Base-by-base conservation (phyloP, 2,113 vertebrate genomes). In the Pheucticus melanocephalus region DNA sequence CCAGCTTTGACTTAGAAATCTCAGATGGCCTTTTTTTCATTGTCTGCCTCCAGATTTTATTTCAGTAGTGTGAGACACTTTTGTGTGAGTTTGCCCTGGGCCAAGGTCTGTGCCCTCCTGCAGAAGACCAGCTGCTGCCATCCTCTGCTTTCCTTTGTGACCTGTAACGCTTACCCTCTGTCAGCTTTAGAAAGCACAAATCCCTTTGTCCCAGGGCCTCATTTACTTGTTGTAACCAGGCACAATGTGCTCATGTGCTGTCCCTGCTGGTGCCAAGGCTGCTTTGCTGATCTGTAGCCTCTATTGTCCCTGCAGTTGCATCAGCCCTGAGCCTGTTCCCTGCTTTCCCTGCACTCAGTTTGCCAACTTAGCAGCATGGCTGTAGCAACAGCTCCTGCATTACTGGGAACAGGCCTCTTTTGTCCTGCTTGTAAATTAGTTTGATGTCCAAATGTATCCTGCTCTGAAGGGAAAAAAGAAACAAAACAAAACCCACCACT, bases 281-380 rank as follows among this genome's bases (percentile, higher is more conserved):
- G 88, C 79, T 53, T 77, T 90, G 91, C 85, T 93, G 39, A 86
- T 95, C 94, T 96, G 93, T 92, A 81, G 90, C 94, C 56, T 78
- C 92, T 90, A 92, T 97, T 97, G 96, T 96, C 71, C 15, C 17
- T 83, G 42, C 82, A 77, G 68, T 96, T 95, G 92, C 85, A 83
- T 96, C 94, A 97, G 82, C 87, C 71, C 47, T 1, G 12, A 64
- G 78, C 82, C 82, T 66, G 31, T 75, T 94, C 82, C 31, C 76
- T 77, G 75, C 75, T 89, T 79, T 87, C 56, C 78, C 45, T 73
- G 42, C 39, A 6, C 44, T 91, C 71, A 5, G 15, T 88, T 91
- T 59, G 72, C 63, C 57, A 66, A 25, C 27, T 88, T 92, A 75
- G 30, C 4, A 4, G 51, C 56, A 28, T 8, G 47, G 35, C 68